Conservation (phyloP, 2,113 vertebrate species). For the Sphaerodactylus townsendi region DNA sequence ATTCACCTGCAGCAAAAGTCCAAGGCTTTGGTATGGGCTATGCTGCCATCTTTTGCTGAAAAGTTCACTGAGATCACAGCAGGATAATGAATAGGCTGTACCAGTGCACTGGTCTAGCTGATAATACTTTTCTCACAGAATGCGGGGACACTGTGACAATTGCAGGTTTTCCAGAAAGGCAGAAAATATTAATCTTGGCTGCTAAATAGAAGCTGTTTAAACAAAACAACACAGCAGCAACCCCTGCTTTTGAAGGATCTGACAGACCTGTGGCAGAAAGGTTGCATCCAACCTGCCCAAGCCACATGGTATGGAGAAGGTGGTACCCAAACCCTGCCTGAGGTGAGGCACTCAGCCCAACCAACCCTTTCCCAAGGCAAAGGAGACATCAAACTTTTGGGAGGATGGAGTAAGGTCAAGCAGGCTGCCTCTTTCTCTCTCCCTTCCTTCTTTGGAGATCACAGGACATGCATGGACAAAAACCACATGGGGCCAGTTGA, state of each 20-base stretch:
- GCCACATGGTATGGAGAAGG: too few relatives aligned
- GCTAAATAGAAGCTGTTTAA: not conserved
- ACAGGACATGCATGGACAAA: too few relatives aligned
- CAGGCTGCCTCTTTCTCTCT: too few relatives aligned
- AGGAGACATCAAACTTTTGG: too few relatives aligned
- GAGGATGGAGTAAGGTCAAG: too few relatives aligned
- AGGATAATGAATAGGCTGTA: not conserved
- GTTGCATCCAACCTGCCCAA: too few relatives aligned
- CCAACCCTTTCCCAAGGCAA: too few relatives aligned
- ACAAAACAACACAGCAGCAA: not conserved
- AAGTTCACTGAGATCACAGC: conserved; percentile 2
- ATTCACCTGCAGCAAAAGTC: conserved; percentile 6
- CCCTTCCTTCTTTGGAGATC: too few relatives aligned
- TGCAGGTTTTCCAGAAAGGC: not conserved
- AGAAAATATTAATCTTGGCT: not conserved
- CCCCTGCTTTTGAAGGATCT: not conserved
- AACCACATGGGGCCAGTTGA: too few relatives aligned
- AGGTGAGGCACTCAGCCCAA: too few relatives aligned
- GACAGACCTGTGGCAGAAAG: not conserved
- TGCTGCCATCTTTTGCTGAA: conserved; percentile 3
- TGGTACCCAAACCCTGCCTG: too few relatives aligned
- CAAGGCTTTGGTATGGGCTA: not conserved
- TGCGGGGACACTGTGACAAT: not conserved
- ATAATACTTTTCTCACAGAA: not conserved
- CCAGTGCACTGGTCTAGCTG: not conserved